A percentile compares a stretch with the other conserved stretches of the same genome.
These are phyloP conservation scores for Vulpes ferrilata DNA, from an alignment of 2,113 vertebrate species.

Conservation along the genomic window DNA sequence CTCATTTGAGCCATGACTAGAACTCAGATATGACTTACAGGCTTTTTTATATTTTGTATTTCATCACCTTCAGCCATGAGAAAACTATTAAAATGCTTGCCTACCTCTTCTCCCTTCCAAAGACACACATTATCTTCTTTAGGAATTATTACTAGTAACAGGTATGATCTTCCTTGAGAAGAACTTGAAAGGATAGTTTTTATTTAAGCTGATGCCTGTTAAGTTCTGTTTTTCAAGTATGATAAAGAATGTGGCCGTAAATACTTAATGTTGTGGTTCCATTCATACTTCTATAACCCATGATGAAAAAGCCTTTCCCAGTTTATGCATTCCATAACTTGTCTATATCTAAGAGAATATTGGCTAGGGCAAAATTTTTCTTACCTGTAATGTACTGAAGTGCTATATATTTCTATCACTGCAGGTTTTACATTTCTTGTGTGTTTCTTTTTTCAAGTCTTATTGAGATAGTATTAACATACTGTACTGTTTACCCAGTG, in stretches of 20 bases:
- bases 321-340: background rate
- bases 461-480: background rate
- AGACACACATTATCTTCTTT: background rate
- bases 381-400: background rate
- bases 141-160: background rate
- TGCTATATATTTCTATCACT: background rate
- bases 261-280: conserved; percentile 1
- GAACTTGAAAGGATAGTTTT: conserved; percentile 50
- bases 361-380: background rate
- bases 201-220: conserved; percentile 56
- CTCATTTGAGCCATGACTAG: background rate
- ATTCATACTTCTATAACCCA: conserved; percentile 19
- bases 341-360: background rate
- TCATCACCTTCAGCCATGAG: background rate
- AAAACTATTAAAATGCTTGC: background rate
- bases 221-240: conserved; percentile 56
- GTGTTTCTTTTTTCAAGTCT: background rate
- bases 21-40: background rate
- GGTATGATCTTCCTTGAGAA: background rate
- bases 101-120: background rate
- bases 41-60: background rate
- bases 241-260: conserved; percentile 69
- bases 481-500: background rate
- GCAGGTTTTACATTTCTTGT: background rate
- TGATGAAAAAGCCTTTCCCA: background rate